Evolutionary conservation across 2,888 invertebrate genomes (phyloP), one percentile per base, ranked within the genome.

Genomic region (Diarsia brunnea): DNA sequence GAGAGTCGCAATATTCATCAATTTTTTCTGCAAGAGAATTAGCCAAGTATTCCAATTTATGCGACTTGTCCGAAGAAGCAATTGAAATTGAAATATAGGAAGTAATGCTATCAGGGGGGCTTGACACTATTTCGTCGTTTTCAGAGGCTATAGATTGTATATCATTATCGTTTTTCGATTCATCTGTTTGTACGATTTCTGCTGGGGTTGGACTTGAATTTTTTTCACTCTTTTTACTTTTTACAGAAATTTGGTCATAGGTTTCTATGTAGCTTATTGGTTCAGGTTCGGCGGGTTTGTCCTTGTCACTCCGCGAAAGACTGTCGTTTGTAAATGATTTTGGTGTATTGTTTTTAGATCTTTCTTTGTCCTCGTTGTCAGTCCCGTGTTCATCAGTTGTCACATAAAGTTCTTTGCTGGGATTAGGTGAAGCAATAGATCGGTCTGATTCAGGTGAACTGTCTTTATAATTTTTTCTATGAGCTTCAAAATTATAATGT

Each of bases 61-160:
- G 94, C 5, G 96, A 95, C 85, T 95, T 96, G 63, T 96, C 96
- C 49, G 96, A 96, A n/a, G 96, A 96, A 71, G 95, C 95, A 43
- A 96, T 96, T 43, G 96, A 96, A 84, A 96, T 96, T 10, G 97
- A 96, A 87, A 96, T 95, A 78, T 97, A 97, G n/a, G 97, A 97
- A 49, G 96, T 96, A 75, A 96, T 96, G 82, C 97, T 97, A 79
- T 96, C 96, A 58, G 96, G 94, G 51, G 94, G 95, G 84, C 96
- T 96, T 66, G 96, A 96, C 84, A 95, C 92, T 78, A 94, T 95
- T 88, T 94, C 96, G 91, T 96, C 96, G 93, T 96, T 95, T 91
- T 97, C 96, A 55, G 96, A 96, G 66, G 93, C 90, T 87, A 95
- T 87, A 72, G 96, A 96, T 82, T 94, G 94, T 68, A 80, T 86